Base-by-base conservation (phyloP, 2,888 invertebrate species). In the Plebejus anna region DNA sequence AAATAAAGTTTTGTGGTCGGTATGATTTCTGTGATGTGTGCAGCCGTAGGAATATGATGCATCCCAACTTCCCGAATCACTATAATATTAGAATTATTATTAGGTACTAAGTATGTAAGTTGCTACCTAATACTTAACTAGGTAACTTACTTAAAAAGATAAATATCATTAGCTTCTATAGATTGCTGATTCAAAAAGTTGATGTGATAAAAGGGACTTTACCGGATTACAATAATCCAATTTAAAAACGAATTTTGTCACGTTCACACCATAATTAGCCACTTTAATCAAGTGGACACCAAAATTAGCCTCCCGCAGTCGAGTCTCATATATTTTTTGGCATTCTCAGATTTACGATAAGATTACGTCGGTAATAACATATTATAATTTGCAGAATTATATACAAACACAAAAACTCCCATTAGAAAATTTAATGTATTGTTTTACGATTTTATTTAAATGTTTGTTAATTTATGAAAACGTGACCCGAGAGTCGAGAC, bases 361-460 rank as follows among this genome's bases (percentile, higher is more conserved):
- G 22, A 28, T 61, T 61, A 28, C 11, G 1, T 22, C 9, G 4
- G 61, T 28, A 61, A 28, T 61, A 7, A 61, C 61, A 61, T 11
- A 61, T 61, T 3, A 11, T 61, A 61, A 61, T 28, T 11, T 61
- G 28, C 9, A 7, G 22, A 61, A 28, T 59, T 59, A 61, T 28
- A 22, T 9, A 61, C 61, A 28, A 22, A 28, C 28, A 61, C 61
- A 61, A 28, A 61, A 61, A 61, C 61, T 9, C 11, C 61, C 4
- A 28, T 28, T 28, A 61, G 11, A 61, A 28, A 61, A 61, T 28
- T 9, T 28, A 11, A 61, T 28, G 22, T 59, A 22, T 59, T 22
- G 11, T 28, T 61, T 28, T 61, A 61, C 28, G 28, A 61, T 61
- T n/a, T 61, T 61, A 61, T 61, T 61, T 61, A 61, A 61, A 61